Conservation (phyloP, 2,797 vertebrate species). For the Scolopax bukidnonensis region DNA sequence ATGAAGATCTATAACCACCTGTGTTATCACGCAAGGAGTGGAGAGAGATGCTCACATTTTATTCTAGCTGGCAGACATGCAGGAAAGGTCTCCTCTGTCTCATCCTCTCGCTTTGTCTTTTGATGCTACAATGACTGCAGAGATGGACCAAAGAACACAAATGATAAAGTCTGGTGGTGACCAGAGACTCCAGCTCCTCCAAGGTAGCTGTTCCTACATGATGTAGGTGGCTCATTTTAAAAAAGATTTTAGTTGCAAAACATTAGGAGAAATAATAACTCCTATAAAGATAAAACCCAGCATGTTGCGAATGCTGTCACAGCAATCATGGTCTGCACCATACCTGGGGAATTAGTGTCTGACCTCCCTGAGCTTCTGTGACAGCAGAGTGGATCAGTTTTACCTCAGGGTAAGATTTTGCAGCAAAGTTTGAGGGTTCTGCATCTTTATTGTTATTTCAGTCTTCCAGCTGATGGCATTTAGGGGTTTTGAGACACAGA, state of each 20-base stretch:
- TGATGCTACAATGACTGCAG: background rate
- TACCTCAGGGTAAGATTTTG: background rate
- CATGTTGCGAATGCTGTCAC: background rate
- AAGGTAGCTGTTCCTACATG: background rate
- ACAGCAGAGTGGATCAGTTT: background rate
- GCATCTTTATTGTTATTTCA: background rate
- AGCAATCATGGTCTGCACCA: background rate
- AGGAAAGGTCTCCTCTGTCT: background rate
- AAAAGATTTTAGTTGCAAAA: background rate
- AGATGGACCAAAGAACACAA: fast-evolving
- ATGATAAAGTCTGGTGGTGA: background rate
- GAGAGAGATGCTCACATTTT: background rate
- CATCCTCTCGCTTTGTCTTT: background rate
- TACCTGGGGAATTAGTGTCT: background rate
- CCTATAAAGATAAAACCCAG: background rate
- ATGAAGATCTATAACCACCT: slow-evolving; percentile 1
- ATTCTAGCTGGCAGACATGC: background rate
- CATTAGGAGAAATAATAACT: background rate
- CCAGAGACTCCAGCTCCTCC: background rate
- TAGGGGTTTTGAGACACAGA: background rate
- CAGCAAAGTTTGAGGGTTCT: background rate
- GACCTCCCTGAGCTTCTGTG: background rate
- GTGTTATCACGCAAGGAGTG: background rate
- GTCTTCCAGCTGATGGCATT: background rate
- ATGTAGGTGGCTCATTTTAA: background rate